These are phyloP conservation scores for Stomorhina lunata DNA, from an alignment of 2,888 invertebrate genomes.

Conservation along the genomic window DNA sequence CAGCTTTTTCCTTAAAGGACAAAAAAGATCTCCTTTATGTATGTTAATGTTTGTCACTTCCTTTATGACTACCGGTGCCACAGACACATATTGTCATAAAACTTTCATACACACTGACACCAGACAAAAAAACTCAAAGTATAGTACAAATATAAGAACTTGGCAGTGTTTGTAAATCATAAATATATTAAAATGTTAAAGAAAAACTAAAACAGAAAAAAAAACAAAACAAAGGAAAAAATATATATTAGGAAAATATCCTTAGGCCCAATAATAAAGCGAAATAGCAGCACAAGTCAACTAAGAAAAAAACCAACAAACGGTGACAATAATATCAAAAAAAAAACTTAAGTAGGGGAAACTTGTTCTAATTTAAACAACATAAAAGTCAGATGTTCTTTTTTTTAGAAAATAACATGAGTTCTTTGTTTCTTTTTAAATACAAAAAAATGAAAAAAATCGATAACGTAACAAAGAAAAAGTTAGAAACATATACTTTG, in stretches of 20 bases:
- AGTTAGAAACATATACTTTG: neutral
- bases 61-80: constrained; percentile 13
- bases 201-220: neutral
- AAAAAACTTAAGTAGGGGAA: neutral
- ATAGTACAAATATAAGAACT: neutral
- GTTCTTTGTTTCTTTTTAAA: neutral
- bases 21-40: neutral
- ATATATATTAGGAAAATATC: constrained; percentile 49
- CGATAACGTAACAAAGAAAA: neutral
- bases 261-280: constrained; percentile 40
- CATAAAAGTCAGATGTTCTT: constrained; percentile 27
- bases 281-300: neutral
- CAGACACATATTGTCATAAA: constrained; percentile 39
- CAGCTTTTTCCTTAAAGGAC: neutral
- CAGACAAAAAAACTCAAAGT: constrained; percentile 5
- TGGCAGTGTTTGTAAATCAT: constrained; percentile 38
- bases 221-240: constrained; percentile 41
- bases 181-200: constrained; percentile 47
- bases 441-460: neutral
- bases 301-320: neutral
- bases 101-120: neutral
- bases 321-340: constrained; percentile 5
- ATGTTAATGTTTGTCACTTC: neutral
- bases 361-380: constrained; percentile 23
- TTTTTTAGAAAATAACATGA: neutral